Base-by-base conservation (phyloP, 2,113 vertebrate species). In the Hippopotamus amphibius region DNA sequence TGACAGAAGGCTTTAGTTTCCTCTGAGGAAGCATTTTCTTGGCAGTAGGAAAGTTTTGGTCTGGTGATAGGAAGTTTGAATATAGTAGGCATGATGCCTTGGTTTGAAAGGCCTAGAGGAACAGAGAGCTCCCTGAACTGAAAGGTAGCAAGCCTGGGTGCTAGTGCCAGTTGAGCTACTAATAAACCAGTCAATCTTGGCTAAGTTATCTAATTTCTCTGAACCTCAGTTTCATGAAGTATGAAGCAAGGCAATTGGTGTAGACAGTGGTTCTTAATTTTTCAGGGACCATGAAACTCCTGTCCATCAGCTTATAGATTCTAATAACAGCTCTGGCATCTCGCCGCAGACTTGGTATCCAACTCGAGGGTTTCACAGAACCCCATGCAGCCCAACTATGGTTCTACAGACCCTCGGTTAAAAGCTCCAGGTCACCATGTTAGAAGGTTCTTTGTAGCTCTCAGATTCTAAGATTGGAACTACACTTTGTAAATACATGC, bases 1-100 rank as follows among this genome's bases (percentile, higher is more conserved):
- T 88, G 68, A 46, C 6, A 88, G 43, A 92, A 76, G 46, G 33
- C 10, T 91, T 97, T 97, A 57, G 61, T 95, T 96, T 97, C 68
- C 48, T 86, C 57, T 69, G 84, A 94, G 30, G 86, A 88, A 93
- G 86, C 9, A 13, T 95, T 92, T 96, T 95, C 76, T 63, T 95
- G 85, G n/a, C 55, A 68, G 37, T 26, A 93, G 17, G 71, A 68
- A 90, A 14, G 13, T 63, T 22, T 41, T 69, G 33, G 33, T 85
- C 8, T 97, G 59, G 41, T 77, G 89, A 22, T 33, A 71, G 33
- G 50, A 90, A 74, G 94, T 48, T 96, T 30, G n/a, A 94, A 74
- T 88, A 33, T 68, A 79, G 17, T 77, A 72, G 19, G 37, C 84
- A 88, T 93, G 66, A 55, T 79, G 76, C 16, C 30, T 97, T 97